Evolutionary conservation across 2,888 invertebrate genomes (phyloP), one percentile per base, ranked within the genome.

Genomic region (Nebria brevicollis): DNA sequence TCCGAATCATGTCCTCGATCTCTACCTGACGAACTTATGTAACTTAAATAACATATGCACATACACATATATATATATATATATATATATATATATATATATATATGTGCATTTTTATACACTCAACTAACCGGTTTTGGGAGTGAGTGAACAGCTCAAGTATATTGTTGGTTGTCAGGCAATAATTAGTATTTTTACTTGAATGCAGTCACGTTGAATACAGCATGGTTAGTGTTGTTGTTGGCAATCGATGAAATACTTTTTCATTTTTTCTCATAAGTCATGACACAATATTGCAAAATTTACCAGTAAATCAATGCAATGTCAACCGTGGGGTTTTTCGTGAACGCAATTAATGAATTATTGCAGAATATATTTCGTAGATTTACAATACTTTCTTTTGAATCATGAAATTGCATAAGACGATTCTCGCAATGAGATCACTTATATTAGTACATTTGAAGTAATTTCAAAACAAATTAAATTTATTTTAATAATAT

Each of bases 1-100:
- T 70, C 70, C 70, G 70, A 70, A 70, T 70, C 70, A 70, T 34
- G 70, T 70, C 25, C 70, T 26, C 34, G 70, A 70, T 70, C 70
- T 70, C 70, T 70, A 34, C 25, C 70, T 13, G 70, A 70, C 26
- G 13, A 70, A 34, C 66, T 66, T 70, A 70, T 70, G 70, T 10
- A 70, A 70, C 70, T 15, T 70, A 20, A 43, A 68, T 68, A 68
- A 68, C 20, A 10, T 68, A 70, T 70, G 70, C 70, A 70, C 70
- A 70, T 54, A 54, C 70, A 70, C 25, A 70, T 70, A 70, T n/a
- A n/a, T n/a, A n/a, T n/a, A n/a, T n/a, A n/a, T n/a, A n/a, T n/a
- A n/a, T n/a, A n/a, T n/a, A n/a, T n/a, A n/a, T n/a, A n/a, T n/a
- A n/a, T n/a, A n/a, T n/a, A n/a, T n/a, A n/a, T n/a, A n/a, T n/a